Evolutionary conservation across 2,113 vertebrate species (phyloP).

Genomic region (Colius striatus): DNA sequence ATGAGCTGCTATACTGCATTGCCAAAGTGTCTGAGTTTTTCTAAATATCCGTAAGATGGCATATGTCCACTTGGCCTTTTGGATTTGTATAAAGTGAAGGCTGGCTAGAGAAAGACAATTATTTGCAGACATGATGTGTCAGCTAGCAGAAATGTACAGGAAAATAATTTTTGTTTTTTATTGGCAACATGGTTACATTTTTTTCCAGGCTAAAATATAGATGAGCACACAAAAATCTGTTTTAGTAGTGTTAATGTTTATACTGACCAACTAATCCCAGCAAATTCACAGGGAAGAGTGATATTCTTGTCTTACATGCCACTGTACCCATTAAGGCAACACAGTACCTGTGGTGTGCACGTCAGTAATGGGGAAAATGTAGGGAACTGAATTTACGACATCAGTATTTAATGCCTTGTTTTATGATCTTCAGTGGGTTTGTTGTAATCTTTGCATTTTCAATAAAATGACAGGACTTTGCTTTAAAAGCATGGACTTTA

Average conservation of each 20-base stretch:
- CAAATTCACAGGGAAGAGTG: not conserved
- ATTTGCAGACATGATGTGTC: conserved; percentile 54
- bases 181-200: conserved; percentile 44
- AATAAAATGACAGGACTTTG: not conserved
- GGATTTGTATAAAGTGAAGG: not conserved
- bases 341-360: not conserved
- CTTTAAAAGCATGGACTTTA: not conserved
- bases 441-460: not conserved
- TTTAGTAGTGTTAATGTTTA: not conserved
- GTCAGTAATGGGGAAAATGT: not conserved
- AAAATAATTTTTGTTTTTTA: conserved; percentile 34
- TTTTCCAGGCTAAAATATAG: conserved; percentile 37
- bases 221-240: not conserved
- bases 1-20: not conserved
- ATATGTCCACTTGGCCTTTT: not conserved
- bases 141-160: conserved; percentile 67
- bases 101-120: conserved; percentile 40
- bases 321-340: not conserved
- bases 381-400: not conserved
- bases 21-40: not conserved
- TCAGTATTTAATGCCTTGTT: not conserved
- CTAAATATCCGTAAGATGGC: not conserved
- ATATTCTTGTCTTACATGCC: not conserved
- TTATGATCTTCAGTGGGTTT: not conserved
- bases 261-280: not conserved